These are phyloP conservation scores for Knipowitschia caucasica DNA, from an alignment of 2,797 vertebrate species.

Conservation along the genomic window DNA sequence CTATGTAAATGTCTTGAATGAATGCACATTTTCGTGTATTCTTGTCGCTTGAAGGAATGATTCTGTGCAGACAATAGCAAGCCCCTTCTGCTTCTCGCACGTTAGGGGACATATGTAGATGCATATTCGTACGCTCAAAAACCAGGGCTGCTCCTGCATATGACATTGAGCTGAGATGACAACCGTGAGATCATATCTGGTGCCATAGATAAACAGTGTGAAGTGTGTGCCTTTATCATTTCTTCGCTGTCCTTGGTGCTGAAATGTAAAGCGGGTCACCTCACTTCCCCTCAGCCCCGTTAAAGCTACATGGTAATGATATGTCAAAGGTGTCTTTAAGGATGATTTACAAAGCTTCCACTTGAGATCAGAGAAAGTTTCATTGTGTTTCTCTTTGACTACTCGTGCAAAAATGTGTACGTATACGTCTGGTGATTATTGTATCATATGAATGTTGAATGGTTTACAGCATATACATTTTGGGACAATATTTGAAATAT, in stretches of 20 bases:
- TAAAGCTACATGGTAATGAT: not conserved
- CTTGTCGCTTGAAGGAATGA: not conserved
- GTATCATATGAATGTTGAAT: too few species aligned
- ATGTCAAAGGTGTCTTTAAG: not conserved
- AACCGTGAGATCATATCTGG: not conserved
- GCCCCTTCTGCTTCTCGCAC: slow-evolving; percentile 34
- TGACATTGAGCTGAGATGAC: not conserved
- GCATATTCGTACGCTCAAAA: too few species aligned
- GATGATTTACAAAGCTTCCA: not conserved
- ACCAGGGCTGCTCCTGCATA: not conserved
- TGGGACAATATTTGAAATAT: not conserved
- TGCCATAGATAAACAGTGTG: too few species aligned
- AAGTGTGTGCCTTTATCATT: not conserved
- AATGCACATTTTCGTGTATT: not conserved
- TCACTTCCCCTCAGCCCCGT: not conserved
- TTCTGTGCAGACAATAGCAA: slow-evolving; percentile 10
- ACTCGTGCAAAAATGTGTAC: not conserved
- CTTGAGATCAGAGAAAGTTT: not conserved
- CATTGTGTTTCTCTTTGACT: not conserved
- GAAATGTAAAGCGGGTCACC: slow-evolving; percentile 39
- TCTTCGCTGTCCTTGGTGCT: slow-evolving; percentile 80
- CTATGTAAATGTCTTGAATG: not conserved
- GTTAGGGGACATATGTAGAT: slow-evolving; percentile 9
- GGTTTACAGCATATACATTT: too few species aligned
- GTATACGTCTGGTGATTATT: too few species aligned